phyloP scores from a whole-genome alignment of 2,113 vertebrate species.

The Periophthalmodon schlosseri region DNA sequence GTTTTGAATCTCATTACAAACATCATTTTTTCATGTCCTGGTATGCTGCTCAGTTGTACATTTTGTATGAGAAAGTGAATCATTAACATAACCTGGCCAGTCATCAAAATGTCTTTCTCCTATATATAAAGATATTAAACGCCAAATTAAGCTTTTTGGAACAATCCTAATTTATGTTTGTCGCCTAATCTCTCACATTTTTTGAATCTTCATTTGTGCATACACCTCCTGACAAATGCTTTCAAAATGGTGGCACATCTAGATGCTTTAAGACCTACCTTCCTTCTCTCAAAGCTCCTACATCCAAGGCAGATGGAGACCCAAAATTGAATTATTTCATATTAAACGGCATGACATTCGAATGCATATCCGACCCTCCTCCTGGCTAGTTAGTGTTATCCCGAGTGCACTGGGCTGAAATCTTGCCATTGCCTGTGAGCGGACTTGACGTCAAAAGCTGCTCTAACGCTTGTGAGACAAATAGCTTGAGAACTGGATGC shows the following conservation, averaged over 20 bases:
- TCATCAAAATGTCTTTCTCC: neutral
- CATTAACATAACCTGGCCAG: neutral
- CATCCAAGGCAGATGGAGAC: conserved; percentile 38
- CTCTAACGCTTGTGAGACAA: conserved; percentile 27
- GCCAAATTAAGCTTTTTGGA: neutral
- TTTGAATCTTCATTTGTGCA: conserved; percentile 40
- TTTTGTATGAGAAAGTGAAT: conserved; percentile 5
- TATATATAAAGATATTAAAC: neutral
- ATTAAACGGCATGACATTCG: neutral
- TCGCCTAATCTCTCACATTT: neutral
- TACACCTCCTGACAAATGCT: conserved; percentile 10
- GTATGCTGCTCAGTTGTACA: neutral
- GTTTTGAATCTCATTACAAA: neutral
- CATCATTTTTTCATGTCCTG: neutral
- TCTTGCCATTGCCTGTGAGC: conserved; percentile 1
- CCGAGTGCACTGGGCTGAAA: conserved; percentile 6
- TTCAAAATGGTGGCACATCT: conserved; percentile 54
- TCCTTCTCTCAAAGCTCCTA: conserved; percentile 7
- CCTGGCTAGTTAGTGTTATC: neutral
- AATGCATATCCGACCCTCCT: conserved; percentile 12
- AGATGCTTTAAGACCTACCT: conserved; percentile 50
- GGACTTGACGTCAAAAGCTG: conserved; percentile 10
- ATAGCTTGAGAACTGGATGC: conserved; percentile 25
- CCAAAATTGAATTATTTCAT: conserved; percentile 7
- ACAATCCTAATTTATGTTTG: neutral